phyloP scores from a whole-genome alignment of 2,888 invertebrate species.

The Boloria selene region DNA sequence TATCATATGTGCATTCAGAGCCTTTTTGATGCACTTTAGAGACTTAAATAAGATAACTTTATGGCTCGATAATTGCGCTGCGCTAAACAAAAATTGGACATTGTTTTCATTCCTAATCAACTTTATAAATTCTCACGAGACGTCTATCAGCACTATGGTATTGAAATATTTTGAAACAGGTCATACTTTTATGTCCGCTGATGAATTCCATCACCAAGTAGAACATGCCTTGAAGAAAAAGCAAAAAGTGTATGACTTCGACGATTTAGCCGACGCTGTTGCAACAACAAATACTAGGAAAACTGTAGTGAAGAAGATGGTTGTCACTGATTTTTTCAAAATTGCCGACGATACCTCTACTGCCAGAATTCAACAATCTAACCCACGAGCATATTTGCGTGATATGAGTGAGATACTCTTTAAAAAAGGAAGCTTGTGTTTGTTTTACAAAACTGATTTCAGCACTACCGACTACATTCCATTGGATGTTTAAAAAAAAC shows the following conservation, averaged over 20 bases:
- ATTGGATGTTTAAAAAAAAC: too few species aligned
- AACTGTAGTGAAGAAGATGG: too few species aligned
- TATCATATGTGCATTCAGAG: constrained; percentile 38
- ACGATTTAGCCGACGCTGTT: too few species aligned
- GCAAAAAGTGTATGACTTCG: too few species aligned
- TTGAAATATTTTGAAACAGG: neutral
- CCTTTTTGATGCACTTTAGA: constrained; percentile 33
- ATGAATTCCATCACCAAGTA: too few species aligned
- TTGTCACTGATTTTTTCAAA: neutral
- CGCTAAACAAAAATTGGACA: constrained; percentile 45
- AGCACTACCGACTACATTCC: too few species aligned
- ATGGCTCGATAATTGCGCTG: constrained; percentile 46
- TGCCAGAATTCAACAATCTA: neutral
- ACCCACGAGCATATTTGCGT: neutral
- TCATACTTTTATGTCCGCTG: too few species aligned
- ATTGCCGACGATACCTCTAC: neutral
- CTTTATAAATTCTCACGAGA: constrained; percentile 16
- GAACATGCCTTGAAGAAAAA: too few species aligned
- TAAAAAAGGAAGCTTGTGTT: too few species aligned
- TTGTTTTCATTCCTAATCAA: constrained; percentile 40
- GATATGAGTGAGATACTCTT: too few species aligned
- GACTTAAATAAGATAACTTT: constrained; percentile 35
- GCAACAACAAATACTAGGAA: too few species aligned
- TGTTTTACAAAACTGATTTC: too few species aligned
- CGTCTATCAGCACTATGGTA: neutral